Conservation (phyloP, 2,888 invertebrate species). For the Euproctis similis region DNA sequence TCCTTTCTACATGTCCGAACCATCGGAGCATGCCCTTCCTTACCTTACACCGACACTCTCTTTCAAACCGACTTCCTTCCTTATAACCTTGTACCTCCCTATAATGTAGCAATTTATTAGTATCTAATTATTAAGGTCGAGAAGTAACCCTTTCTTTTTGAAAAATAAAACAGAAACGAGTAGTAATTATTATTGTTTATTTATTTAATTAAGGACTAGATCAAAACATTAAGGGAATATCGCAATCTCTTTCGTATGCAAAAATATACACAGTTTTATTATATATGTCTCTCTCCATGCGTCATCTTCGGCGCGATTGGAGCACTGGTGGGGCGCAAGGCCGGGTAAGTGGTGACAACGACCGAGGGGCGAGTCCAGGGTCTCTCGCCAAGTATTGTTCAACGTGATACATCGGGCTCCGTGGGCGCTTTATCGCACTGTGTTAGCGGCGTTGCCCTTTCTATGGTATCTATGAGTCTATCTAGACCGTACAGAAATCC, state of each 20-base stretch:
- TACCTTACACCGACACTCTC: too few species aligned
- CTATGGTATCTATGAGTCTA: slow-evolving; percentile 85
- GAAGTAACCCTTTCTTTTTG: too few species aligned
- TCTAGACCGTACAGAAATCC: slow-evolving; percentile 95
- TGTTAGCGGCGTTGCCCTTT: slow-evolving; percentile 44
- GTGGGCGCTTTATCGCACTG: slow-evolving; percentile 35
- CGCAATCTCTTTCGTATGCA: slow-evolving; percentile 59
- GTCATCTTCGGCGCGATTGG: slow-evolving; percentile 37
- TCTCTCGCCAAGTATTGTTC: slow-evolving; percentile 45
- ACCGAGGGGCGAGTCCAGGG: slow-evolving; percentile 60
- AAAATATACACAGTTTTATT: slow-evolving; percentile 43
- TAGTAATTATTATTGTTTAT: slow-evolving; percentile 32
- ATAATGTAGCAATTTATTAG: too few species aligned
- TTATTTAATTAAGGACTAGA: slow-evolving; percentile 62
- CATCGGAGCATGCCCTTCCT: too few species aligned
- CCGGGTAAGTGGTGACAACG: slow-evolving; percentile 44
- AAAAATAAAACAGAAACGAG: background rate
- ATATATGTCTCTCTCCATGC: slow-evolving; percentile 55
- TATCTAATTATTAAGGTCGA: too few species aligned
- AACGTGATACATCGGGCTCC: slow-evolving; percentile 67
- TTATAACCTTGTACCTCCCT: too few species aligned
- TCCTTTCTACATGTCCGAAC: too few species aligned
- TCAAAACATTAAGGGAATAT: slow-evolving; percentile 53
- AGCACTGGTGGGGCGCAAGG: slow-evolving; percentile 37
- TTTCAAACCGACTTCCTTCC: too few species aligned